These are phyloP conservation scores for Oedothorax gibbosus DNA, from an alignment of 1,140 invertebrate genomes.

Conservation along the genomic window DNA sequence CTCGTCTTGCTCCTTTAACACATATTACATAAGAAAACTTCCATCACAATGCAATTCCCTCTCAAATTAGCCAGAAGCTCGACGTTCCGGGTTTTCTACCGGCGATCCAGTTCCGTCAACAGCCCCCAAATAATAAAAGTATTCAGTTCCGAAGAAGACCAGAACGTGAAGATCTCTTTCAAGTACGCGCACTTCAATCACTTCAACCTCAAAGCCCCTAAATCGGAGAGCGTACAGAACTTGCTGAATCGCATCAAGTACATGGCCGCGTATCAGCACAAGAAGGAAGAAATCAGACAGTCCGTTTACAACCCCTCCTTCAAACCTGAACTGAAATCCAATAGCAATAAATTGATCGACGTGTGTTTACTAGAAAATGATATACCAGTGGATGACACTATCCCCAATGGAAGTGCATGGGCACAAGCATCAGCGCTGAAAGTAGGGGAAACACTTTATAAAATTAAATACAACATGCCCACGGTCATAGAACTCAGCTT, in stretches of 20 bases:
- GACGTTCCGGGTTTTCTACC: too few relatives aligned
- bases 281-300: conserved; percentile 34
- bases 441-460: conserved; percentile 72
- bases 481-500: conserved; percentile 76
- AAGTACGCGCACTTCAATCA: background rate
- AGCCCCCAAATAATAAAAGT: background rate
- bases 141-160: background rate
- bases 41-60: too few relatives aligned
- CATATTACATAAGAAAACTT: too few relatives aligned
- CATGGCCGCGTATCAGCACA: conserved; percentile 5
- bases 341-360: background rate
- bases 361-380: conserved; percentile 23
- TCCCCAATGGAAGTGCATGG: conserved; percentile 38
- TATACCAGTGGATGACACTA: conserved; percentile 6
- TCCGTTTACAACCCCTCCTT: background rate
- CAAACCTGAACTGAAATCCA: background rate
- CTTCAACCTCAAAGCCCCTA: conserved; percentile 14
- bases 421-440: conserved; percentile 62
- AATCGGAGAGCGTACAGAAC: background rate
- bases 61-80: too few relatives aligned
- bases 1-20: too few relatives aligned
- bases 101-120: too few relatives aligned
- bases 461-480: conserved; percentile 80
- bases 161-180: background rate
- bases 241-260: conserved; percentile 13